Conservation (phyloP, 2,797 vertebrate genomes). For the Acanthurus leucopareius region DNA sequence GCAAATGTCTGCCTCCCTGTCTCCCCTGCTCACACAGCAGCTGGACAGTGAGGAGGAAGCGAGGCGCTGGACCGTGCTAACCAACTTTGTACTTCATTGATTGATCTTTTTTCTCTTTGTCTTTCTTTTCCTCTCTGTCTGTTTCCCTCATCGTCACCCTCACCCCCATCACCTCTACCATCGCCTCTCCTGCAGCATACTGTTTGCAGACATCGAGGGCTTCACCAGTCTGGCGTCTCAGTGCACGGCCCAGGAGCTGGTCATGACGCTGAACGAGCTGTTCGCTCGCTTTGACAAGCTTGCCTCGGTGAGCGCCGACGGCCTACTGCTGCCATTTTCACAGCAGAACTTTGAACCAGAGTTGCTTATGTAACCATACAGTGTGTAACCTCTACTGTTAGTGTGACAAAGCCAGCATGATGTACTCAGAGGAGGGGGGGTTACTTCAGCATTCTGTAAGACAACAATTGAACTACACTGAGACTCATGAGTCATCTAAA, state of each 20-base stretch:
- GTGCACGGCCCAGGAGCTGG: slow-evolving; percentile 89
- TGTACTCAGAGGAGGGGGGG: slow-evolving; percentile 16
- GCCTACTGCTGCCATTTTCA: slow-evolving; percentile 13
- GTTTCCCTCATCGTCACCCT: background rate
- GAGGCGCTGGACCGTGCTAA: slow-evolving; percentile 45
- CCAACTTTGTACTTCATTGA: slow-evolving; percentile 47
- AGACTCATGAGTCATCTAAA: slow-evolving; percentile 56
- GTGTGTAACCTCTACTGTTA: slow-evolving; percentile 21
- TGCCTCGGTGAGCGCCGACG: slow-evolving; percentile 82
- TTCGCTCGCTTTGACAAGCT: slow-evolving; percentile 88
- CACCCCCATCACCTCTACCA: background rate
- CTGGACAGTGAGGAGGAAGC: slow-evolving; percentile 40
- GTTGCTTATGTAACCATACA: slow-evolving; percentile 36
- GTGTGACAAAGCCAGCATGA: slow-evolving; percentile 34
- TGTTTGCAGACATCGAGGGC: slow-evolving; percentile 88
- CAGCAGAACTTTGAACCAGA: slow-evolving; percentile 31
- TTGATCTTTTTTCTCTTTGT: slow-evolving; percentile 53
- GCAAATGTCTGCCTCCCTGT: slow-evolving; percentile 61
- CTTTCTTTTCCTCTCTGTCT: slow-evolving; percentile 21
- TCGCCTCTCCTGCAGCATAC: slow-evolving; percentile 77
- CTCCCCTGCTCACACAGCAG: slow-evolving; percentile 43
- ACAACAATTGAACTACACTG: slow-evolving; percentile 38
- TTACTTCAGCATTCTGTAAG: slow-evolving; percentile 54
- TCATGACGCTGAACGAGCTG: slow-evolving; percentile 88
- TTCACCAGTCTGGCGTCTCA: slow-evolving; percentile 89